Base-by-base conservation (phyloP, 2,797 vertebrate species). In the Leucoraja ocellata region DNA sequence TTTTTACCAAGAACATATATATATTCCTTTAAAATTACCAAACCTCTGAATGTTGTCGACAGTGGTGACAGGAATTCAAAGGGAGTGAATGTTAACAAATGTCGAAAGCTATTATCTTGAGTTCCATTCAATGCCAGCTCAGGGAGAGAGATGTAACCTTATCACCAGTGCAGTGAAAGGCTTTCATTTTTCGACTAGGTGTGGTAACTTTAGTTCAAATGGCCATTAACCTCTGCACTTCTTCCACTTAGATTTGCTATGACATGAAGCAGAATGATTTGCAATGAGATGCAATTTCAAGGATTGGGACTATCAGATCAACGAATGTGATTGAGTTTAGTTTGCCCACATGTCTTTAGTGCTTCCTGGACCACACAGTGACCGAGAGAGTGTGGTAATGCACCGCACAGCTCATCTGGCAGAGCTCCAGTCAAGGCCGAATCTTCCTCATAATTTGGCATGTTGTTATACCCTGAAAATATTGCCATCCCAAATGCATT, bases 21-120 rank as follows among this genome's bases (percentile, higher is more conserved):
- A 88, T 71, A 91, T 74, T 91, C 74, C 68, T 91, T 68, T 74
- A 46, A 91, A 39, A 71, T 91, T 74, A 91, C 68, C 13, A 74
- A 91, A 91, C 9, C 90, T 91, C 65, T 74, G 90, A 91, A 91
- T 91, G 68, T 68, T 74, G 68, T 73, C 68, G 28, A 54, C 65
- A 74, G 54, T 74, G 74, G 90, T 71, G 90, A 91, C 68, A 74
- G 32, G 36, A 74, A 91, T 91, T 91, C 65, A 91, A 91, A 91
- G 90, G 68, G 68, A 91, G 90, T 74, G 90, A 73, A 91, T 91
- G 90, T 74, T 91, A 71, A 91, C 68, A 74, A 46, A 91, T 91
- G 90, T 74, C 90, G 74, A 54, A 91, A 46, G 90, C 90, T 91
- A 54, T 91, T 91, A 73, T 54, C 71, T 46, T 74, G 90, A 91